These are phyloP conservation scores for Papilio glaucus DNA, from an alignment of 1,140 invertebrate species.

Conservation along the genomic window DNA sequence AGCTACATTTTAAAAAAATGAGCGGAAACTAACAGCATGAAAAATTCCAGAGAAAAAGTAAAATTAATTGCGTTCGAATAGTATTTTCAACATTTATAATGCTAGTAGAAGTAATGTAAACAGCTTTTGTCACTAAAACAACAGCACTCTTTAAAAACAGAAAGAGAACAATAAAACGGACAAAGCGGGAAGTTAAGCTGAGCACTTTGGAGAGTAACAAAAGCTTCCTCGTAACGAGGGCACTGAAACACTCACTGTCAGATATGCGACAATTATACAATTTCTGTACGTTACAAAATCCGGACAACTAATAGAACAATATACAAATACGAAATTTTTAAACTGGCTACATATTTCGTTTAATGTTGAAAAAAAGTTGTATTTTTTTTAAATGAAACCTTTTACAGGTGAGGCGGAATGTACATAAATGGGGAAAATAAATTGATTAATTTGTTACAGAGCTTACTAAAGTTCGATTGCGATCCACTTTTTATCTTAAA, in stretches of 20 bases:
- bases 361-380: no score
- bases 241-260: background rate
- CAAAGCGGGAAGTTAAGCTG: background rate
- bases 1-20: background rate
- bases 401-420: no score
- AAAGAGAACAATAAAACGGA: conserved; percentile 9
- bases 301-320: no score
- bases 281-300: background rate
- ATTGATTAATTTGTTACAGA: no score
- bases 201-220: conserved; percentile 11
- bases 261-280: conserved; percentile 4
- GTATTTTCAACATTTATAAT: background rate
- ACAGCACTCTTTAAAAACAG: background rate
- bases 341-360: no score
- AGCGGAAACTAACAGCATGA: no score
- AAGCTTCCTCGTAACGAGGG: conserved; percentile 18
- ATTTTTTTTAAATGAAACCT: no score
- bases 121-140: conserved; percentile 1
- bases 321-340: no score
- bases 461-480: no score
- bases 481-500: no score
- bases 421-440: no score
- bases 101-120: background rate
- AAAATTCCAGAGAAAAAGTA: no score
- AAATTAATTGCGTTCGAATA: background rate